Evolutionary conservation across 2,888 invertebrate genomes (phyloP), one percentile per base, ranked within the genome.

Genomic region (Onchidella celtica): DNA sequence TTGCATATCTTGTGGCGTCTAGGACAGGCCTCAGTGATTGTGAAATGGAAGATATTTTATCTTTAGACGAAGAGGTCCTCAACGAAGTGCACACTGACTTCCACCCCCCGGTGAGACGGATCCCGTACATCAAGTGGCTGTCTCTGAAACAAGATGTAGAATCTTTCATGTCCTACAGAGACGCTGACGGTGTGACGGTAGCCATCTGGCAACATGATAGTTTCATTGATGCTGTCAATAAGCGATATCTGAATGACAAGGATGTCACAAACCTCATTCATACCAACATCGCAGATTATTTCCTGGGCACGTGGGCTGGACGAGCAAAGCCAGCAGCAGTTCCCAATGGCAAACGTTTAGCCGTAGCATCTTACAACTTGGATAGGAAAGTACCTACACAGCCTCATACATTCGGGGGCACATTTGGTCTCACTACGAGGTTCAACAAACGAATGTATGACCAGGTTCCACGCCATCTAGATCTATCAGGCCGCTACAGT

Each of bases 41-140:
- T 81, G 93, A 93, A 86, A 92, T 93, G 90, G 91, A 92, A 68
- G 93, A 93, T 78, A 75, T 93, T n/a, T 83, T 93, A 40, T 92
- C 92, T 3, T 81, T 93, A 14, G 92, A 93, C 81, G 92, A 92
- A 36, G 88, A 85, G 38, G 92, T 91, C 1, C 84, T 92, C 36
- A 86, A 89, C 75, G 89, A 90, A 36, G 81, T 90, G 0, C 89
- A 83, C 81, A 55, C 21, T 0, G 77, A 79, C 4, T 83, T 86
- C 55, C 87, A 87, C n/a, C 88, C 90, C 2, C 83, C 87, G 21
- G 81, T 91, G 0, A 81, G 90, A 59, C 83, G 91, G 36, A 84
- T 92, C 24, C 92, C 92, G 1, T 87, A 85, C 29, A 70, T 86
- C 4, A 86, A 87, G 40, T 93, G 93, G 93, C 84, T 91, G 29